Conservation (phyloP, 1,140 invertebrate species). For the Lasaia peninsularis region DNA sequence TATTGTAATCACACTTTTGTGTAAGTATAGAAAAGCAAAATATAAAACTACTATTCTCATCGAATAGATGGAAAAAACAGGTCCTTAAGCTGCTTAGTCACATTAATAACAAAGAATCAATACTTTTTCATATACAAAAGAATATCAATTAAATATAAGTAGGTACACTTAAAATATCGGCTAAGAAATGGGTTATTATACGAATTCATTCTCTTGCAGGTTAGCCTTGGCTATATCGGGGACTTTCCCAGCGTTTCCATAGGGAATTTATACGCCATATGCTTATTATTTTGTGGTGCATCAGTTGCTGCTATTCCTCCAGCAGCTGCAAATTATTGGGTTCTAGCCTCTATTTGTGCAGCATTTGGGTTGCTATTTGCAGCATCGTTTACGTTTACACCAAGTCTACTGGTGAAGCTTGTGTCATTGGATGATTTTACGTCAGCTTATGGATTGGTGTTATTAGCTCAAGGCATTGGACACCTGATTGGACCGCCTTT, state of each 20-base stretch:
- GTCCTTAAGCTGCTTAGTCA: no score
- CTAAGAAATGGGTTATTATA: no score
- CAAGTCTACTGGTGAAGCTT: constrained; percentile 88
- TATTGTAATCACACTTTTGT: no score
- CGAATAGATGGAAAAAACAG: no score
- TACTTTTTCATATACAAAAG: no score
- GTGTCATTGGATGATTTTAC: constrained; percentile 88
- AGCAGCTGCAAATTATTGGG: constrained; percentile 75
- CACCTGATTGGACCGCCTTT: constrained; percentile 81
- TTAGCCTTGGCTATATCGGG: constrained; percentile 92
- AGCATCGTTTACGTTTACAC: constrained; percentile 91
- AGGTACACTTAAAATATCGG: no score
- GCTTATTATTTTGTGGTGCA: constrained; percentile 86
- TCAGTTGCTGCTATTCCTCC: constrained; percentile 84
- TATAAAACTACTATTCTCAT: no score
- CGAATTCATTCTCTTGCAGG: constrained; percentile 66
- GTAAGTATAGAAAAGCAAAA: no score
- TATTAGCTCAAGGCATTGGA: constrained; percentile 90
- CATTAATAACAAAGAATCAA: no score
- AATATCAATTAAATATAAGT: no score
- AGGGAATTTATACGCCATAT: constrained; percentile 86
- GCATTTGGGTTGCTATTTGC: constrained; percentile 91
- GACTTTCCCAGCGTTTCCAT: constrained; percentile 91
- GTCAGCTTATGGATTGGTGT: constrained; percentile 91
- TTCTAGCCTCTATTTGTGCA: constrained; percentile 78